These are phyloP conservation scores for Stenopsyche tienmushanensis DNA, from an alignment of 1,140 invertebrate genomes.

Conservation along the genomic window DNA sequence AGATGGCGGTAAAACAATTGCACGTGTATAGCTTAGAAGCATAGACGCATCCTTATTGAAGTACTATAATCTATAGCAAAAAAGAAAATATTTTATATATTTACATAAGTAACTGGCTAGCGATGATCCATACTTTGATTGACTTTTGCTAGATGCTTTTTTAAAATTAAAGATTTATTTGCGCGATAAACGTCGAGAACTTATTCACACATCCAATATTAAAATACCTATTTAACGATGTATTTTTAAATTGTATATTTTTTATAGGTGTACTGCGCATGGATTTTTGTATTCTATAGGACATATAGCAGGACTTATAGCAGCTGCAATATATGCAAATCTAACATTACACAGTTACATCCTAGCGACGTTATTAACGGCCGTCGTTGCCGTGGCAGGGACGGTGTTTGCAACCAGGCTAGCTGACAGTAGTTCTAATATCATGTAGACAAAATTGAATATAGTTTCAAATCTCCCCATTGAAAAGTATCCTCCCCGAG, in stretches of 20 bases:
- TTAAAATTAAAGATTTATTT: too few relatives aligned
- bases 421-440: conserved; percentile 31
- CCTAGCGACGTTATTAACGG: conserved; percentile 32
- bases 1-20: too few relatives aligned
- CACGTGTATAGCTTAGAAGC: too few relatives aligned
- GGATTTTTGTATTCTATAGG: conserved; percentile 37
- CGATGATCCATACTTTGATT: background rate
- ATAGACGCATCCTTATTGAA: background rate
- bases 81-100: too few relatives aligned
- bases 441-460: conserved; percentile 28
- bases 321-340: conserved; percentile 34
- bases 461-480: background rate
- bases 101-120: too few relatives aligned
- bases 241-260: too few relatives aligned
- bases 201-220: too few relatives aligned
- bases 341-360: conserved; percentile 38
- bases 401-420: conserved; percentile 33
- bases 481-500: too few relatives aligned
- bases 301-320: conserved; percentile 31
- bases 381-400: conserved; percentile 23
- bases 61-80: too few relatives aligned
- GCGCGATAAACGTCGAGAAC: too few relatives aligned
- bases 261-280: conserved; percentile 37
- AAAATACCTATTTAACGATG: too few relatives aligned
- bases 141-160: too few relatives aligned